Conservation (phyloP, 2,888 invertebrate genomes). For the Campopleginae sp. region DNA sequence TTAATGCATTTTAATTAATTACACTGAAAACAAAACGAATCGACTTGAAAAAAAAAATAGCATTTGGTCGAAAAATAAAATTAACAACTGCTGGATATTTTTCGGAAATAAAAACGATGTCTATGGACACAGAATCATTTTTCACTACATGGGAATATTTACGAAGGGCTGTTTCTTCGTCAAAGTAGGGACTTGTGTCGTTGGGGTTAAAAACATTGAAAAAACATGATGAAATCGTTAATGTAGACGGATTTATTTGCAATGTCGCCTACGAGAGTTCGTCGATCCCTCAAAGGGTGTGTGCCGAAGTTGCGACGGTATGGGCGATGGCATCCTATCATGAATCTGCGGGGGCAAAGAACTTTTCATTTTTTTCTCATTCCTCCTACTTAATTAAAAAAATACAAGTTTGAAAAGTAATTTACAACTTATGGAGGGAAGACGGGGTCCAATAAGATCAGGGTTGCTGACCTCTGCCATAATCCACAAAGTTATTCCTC, state of each 20-base stretch:
- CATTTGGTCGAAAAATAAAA: not conserved
- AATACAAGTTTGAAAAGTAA: constrained; percentile 46
- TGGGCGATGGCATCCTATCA: constrained; percentile 25
- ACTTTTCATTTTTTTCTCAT: constrained; percentile 38
- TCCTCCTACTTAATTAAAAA: constrained; percentile 22
- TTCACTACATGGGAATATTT: not conserved
- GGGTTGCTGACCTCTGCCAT: constrained; percentile 32
- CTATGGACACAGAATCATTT: not conserved
- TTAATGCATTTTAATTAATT: not conserved
- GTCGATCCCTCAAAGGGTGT: constrained; percentile 26
- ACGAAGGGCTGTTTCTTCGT: not conserved
- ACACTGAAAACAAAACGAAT: not conserved
- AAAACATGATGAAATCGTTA: constrained; percentile 7
- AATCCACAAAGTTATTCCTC: constrained; percentile 15
- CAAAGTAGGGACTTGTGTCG: not conserved
- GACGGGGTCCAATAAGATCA: not conserved
- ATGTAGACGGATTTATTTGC: constrained; percentile 1
- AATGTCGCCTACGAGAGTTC: constrained; percentile 31
- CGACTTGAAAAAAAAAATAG: not conserved
- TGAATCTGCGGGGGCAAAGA: constrained; percentile 23
- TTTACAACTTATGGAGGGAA: constrained; percentile 10
- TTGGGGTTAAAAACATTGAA: not conserved
- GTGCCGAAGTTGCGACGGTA: constrained; percentile 5
- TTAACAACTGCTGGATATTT: not conserved
- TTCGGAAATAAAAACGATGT: not conserved